phyloP scores from a whole-genome alignment of 2,113 vertebrate genomes.

The Hystrix cristata region DNA sequence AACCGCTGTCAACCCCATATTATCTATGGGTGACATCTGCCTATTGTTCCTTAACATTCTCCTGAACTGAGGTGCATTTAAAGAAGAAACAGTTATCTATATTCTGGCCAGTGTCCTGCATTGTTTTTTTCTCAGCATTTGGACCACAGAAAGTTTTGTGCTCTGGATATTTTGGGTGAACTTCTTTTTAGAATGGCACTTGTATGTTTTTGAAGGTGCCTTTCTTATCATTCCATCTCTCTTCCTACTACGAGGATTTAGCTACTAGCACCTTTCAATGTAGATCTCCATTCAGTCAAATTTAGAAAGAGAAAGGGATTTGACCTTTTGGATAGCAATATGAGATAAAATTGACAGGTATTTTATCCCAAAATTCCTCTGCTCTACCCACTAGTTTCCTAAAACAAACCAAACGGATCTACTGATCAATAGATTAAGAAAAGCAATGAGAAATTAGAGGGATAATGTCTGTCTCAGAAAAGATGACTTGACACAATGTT shows the following conservation, averaged over 20 bases:
- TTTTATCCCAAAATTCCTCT: conserved; percentile 43
- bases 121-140: neutral
- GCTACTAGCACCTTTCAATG: neutral
- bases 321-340: conserved; percentile 35
- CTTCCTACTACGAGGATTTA: neutral
- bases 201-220: neutral
- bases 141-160: neutral
- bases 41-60: neutral
- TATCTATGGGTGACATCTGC: neutral
- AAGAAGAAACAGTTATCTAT: neutral
- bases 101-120: neutral
- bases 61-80: neutral
- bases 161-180: neutral
- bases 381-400: conserved; percentile 35
- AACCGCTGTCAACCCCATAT: neutral
- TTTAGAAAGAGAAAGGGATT: neutral
- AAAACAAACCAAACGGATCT: conserved; percentile 48
- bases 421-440: conserved; percentile 15
- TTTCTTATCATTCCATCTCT: neutral
- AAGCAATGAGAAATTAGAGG: conserved; percentile 53
- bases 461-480: conserved; percentile 52
- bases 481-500: conserved; percentile 57
- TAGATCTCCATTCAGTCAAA: neutral
- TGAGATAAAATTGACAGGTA: conserved; percentile 45
- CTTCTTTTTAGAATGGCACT: neutral